Conservation (phyloP, 2,797 vertebrate genomes). For the Chanos chanos region DNA sequence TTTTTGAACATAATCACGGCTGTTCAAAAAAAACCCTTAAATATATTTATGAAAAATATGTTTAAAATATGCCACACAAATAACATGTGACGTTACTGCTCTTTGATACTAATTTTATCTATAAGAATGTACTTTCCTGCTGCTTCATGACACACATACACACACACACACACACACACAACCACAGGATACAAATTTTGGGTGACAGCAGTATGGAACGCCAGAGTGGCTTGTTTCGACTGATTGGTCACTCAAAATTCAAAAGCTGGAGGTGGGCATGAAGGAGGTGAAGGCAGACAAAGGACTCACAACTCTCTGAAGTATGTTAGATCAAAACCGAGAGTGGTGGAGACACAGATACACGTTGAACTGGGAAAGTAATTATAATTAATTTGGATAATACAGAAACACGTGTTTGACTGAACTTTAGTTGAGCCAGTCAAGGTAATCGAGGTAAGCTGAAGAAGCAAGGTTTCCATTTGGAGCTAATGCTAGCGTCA, state of each 20-base stretch:
- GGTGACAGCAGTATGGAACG: not conserved
- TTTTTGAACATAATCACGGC: too few relatives aligned
- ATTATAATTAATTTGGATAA: not conserved
- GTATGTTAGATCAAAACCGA: too few relatives aligned
- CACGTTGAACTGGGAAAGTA: too few relatives aligned
- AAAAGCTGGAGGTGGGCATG: not conserved
- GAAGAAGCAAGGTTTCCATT: not conserved
- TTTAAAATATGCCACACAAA: not conserved
- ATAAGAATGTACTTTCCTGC: too few relatives aligned
- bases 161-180: too few relatives aligned
- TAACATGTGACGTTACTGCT: not conserved
- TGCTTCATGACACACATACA: not conserved
- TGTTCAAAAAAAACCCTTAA: not conserved
- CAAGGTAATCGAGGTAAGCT: not conserved
- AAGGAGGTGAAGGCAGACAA: not conserved
- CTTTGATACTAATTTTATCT: not conserved
- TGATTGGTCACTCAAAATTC: too few relatives aligned
- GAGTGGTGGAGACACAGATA: too few relatives aligned
- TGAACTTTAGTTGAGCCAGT: too few relatives aligned
- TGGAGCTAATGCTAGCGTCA: not conserved
- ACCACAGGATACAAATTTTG: not conserved
- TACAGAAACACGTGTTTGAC: too few relatives aligned
- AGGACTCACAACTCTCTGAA: too few relatives aligned
- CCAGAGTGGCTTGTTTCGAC: too few relatives aligned
- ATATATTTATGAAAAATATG: not conserved